Percentiles rank a stretch among this genome's conserved stretches.
phyloP scores from a whole-genome alignment of 2,888 invertebrate species.

The Tetanocera ferruginea region DNA sequence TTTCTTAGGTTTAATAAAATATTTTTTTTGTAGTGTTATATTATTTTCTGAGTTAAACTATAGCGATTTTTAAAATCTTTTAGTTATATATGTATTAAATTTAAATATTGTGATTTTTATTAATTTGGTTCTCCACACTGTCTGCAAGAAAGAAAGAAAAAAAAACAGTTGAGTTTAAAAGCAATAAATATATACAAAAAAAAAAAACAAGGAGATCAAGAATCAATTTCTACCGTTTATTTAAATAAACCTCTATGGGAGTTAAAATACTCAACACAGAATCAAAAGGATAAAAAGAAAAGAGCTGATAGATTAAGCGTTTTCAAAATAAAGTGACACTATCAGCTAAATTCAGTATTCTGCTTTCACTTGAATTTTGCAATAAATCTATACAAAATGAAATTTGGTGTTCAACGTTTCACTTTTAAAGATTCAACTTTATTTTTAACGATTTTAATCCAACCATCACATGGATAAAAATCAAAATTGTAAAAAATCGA shows the following conservation, averaged over 20 bases:
- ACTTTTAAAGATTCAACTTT: too few species aligned
- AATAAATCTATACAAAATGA: too few species aligned
- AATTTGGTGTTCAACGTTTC: too few species aligned
- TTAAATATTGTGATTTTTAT: slow-evolving; percentile 5
- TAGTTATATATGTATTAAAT: not conserved
- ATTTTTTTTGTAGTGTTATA: not conserved
- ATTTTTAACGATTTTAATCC: too few species aligned
- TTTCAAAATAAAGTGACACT: too few species aligned
- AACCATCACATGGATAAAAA: too few species aligned
- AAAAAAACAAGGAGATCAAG: not conserved
- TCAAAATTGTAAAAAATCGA: too few species aligned
- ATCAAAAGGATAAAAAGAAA: not conserved
- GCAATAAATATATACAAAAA: not conserved
- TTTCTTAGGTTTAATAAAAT: slow-evolving; percentile 6
- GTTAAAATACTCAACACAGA: not conserved
- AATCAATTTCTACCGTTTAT: not conserved
- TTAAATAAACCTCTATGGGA: too few species aligned
- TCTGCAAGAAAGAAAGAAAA: slow-evolving; percentile 28
- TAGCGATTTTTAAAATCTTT: not conserved
- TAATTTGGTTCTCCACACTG: slow-evolving; percentile 25
- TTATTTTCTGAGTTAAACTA: not conserved
- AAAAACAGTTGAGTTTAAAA: not conserved
- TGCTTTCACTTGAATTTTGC: too few species aligned
- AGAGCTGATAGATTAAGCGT: too few species aligned
- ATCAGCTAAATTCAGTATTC: too few species aligned